These are phyloP conservation scores for Drosophila eohydei DNA, from an alignment of 2,888 invertebrate genomes.

Conservation along the genomic window DNA sequence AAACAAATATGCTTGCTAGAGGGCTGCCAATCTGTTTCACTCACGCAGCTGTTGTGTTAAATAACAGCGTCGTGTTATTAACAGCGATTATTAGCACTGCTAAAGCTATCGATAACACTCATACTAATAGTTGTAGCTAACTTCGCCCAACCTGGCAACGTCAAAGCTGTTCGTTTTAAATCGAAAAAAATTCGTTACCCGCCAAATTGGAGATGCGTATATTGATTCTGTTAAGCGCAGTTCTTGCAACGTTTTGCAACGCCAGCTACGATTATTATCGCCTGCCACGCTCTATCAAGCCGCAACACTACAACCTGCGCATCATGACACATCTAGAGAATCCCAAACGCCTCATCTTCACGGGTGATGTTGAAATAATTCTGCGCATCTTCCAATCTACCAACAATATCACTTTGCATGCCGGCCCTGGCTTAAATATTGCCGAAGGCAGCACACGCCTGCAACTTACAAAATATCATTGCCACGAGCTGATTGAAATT, in stretches of 20 bases:
- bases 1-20: conserved; percentile 41
- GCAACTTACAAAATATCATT: background rate
- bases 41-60: conserved; percentile 42
- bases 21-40: conserved; percentile 31
- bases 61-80: conserved; percentile 7
- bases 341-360: conserved; percentile 80
- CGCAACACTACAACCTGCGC: conserved; percentile 83
- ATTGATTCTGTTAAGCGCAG: conserved; percentile 8
- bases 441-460: conserved; percentile 11
- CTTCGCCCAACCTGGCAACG: conserved; percentile 23
- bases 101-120: conserved; percentile 16
- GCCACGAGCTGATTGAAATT: conserved; percentile 55
- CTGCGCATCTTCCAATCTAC: conserved; percentile 85
- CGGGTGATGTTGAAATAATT: conserved; percentile 83
- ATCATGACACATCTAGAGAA: conserved; percentile 85
- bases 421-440: conserved; percentile 72
- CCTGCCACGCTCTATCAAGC: conserved; percentile 83
- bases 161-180: conserved; percentile 21
- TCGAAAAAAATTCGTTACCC: conserved; percentile 19
- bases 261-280: conserved; percentile 72
- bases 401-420: conserved; percentile 88
- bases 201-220: conserved; percentile 31
- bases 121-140: background rate
- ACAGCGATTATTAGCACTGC: background rate
- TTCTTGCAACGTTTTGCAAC: conserved; percentile 22